A percentile compares a stretch with the other conserved stretches of the same genome.
These are phyloP conservation scores for Sphenodon punctatus DNA, from an alignment of 2,797 vertebrate genomes.

Conservation along the genomic window DNA sequence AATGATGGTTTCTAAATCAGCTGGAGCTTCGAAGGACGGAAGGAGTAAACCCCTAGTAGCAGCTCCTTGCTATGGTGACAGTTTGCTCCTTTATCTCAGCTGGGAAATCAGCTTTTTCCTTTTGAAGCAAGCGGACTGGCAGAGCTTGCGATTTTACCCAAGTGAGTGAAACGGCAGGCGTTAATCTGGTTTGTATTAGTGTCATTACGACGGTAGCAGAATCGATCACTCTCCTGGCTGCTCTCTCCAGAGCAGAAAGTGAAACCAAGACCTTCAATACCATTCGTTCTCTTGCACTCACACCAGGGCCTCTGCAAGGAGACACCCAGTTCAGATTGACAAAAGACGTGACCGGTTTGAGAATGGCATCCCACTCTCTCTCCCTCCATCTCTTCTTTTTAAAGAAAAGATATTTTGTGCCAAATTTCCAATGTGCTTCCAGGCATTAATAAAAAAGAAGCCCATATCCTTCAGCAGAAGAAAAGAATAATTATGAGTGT, in stretches of 20 bases:
- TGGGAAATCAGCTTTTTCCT: neutral
- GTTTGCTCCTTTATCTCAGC: neutral
- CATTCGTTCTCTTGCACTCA: neutral
- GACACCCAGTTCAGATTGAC: accelerated
- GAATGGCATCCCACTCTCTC: neutral
- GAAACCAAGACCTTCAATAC: too few species aligned
- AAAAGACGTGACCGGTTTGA: neutral
- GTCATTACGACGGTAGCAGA: neutral
- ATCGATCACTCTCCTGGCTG: neutral
- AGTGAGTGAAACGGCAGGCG: neutral
- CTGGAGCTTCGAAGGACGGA: too few species aligned
- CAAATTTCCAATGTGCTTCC: neutral
- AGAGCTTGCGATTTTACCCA: neutral
- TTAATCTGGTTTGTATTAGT: neutral
- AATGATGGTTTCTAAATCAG: too few species aligned
- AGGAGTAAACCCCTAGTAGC: too few species aligned
- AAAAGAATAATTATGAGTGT: neutral
- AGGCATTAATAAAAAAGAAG: neutral
- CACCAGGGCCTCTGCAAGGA: accelerated
- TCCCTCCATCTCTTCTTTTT: neutral
- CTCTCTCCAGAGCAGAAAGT: neutral
- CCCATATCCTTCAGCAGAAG: neutral
- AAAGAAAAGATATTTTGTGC: accelerated
- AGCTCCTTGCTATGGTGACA: too few species aligned
- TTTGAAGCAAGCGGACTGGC: neutral